Conservation (phyloP, 2,797 vertebrate species). For the Sebastes matsubarae region DNA sequence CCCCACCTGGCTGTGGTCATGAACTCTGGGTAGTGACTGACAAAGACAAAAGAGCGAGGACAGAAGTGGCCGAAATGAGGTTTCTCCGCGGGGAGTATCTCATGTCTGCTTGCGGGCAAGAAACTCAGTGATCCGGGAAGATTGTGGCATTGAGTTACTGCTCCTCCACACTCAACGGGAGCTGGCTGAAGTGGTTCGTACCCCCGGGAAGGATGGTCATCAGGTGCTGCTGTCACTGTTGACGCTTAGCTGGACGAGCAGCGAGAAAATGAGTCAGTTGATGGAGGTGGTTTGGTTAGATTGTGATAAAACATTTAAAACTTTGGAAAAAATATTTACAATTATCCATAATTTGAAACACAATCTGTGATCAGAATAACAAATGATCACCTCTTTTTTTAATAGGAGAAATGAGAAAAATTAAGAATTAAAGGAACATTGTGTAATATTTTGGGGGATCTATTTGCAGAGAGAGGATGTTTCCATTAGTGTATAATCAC, state of each 20-base stretch:
- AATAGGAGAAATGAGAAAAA: not conserved
- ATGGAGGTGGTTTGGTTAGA: not conserved
- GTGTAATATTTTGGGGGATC: too few relatives aligned
- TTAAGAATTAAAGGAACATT: not conserved
- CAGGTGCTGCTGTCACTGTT: conserved; percentile 31
- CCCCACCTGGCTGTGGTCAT: conserved; percentile 20
- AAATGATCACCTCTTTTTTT: not conserved
- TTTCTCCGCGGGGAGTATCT: conserved; percentile 48
- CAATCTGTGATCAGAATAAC: not conserved
- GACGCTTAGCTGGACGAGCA: conserved; percentile 5
- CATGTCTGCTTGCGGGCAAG: conserved; percentile 28
- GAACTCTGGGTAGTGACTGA: conserved; percentile 50
- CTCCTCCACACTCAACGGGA: conserved; percentile 37
- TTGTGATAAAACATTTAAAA: not conserved
- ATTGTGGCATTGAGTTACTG: conserved; percentile 43
- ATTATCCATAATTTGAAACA: not conserved
- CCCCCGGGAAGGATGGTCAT: conserved; percentile 10
- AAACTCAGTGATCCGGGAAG: conserved; percentile 58
- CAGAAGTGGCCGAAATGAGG: conserved; percentile 56
- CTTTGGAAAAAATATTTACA: not conserved
- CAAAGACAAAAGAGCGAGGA: conserved; percentile 56
- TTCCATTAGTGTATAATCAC: too few relatives aligned
- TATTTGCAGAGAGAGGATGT: too few relatives aligned
- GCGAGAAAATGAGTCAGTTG: conserved; percentile 2
- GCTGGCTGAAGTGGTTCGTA: conserved; percentile 23